Percentiles rank a stretch among this genome's conserved stretches.
Evolutionary conservation across 2,797 vertebrate genomes (phyloP).

Genomic region (Hapalemur alaotrensis): DNA sequence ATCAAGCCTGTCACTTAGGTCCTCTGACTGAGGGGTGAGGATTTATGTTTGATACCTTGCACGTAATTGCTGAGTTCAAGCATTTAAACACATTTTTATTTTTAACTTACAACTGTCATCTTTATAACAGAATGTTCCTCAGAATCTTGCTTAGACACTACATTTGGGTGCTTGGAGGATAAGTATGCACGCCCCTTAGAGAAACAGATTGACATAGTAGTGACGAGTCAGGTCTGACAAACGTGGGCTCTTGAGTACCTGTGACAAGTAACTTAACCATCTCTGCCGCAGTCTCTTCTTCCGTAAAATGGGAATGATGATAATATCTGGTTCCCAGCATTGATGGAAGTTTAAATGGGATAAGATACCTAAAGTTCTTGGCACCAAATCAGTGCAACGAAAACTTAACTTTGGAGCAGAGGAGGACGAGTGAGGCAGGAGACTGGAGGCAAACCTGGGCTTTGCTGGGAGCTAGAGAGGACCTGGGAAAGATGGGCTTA

Average conservation of each 20-base stretch:
- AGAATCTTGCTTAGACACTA: not conserved
- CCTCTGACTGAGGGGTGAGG: not conserved
- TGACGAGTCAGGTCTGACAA: not conserved
- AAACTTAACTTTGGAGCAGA: not conserved
- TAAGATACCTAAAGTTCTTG: not conserved
- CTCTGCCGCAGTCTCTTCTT: not conserved
- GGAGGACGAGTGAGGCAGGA: not conserved
- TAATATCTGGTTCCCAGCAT: no score
- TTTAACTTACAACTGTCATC: not conserved
- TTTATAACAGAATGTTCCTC: not conserved
- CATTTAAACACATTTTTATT: not conserved
- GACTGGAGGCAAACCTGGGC: not conserved
- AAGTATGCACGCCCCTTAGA: not conserved
- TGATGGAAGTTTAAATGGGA: not conserved
- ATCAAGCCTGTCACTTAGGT: not conserved
- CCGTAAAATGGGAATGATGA: not conserved
- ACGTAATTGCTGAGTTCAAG: not conserved
- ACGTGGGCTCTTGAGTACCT: not conserved
- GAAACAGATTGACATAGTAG: not conserved
- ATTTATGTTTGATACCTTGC: not conserved
- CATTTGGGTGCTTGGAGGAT: not conserved
- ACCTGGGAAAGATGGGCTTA: no score
- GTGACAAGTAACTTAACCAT: not conserved
- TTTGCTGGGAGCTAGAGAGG: not conserved
- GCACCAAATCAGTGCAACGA: not conserved